These are phyloP conservation scores for Ptychochromis oligacanthus DNA, from an alignment of 2,113 vertebrate genomes.

Conservation along the genomic window DNA sequence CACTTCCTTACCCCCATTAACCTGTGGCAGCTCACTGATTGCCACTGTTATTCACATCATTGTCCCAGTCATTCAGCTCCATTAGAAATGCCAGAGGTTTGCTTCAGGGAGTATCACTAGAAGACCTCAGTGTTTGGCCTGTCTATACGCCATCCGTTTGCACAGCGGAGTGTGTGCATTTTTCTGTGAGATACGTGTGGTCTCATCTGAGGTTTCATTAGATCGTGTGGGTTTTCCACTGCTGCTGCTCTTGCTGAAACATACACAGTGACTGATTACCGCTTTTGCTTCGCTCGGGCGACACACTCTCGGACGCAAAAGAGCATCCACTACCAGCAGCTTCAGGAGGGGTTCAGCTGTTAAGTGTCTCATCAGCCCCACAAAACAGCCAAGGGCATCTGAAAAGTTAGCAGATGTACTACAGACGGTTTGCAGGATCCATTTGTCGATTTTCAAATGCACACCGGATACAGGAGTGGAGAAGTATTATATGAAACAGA, in stretches of 20 bases:
- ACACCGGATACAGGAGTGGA: not conserved
- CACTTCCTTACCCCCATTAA: constrained; percentile 11
- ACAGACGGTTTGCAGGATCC: not conserved
- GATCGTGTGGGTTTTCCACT: constrained; percentile 23
- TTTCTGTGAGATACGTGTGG: not conserved
- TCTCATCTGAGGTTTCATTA: constrained; percentile 12
- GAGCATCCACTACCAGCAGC: not conserved
- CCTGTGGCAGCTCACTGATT: constrained; percentile 17
- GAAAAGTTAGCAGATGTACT: not conserved
- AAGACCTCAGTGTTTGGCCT: not conserved
- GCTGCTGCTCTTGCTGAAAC: not conserved
- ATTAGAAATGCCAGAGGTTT: constrained; percentile 16
- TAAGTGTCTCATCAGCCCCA: not conserved
- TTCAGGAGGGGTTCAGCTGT: not conserved
- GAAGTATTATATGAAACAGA: not conserved
- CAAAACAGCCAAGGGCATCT: not conserved
- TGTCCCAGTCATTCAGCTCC: constrained; percentile 26
- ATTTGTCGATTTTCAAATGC: not conserved
- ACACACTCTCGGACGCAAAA: not conserved
- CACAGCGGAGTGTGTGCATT: not conserved
- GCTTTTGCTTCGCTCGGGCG: not conserved
- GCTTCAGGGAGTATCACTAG: not conserved
- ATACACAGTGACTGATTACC: not conserved
- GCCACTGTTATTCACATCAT: constrained; percentile 3
- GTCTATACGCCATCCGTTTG: not conserved